Percentiles rank a stretch among this genome's conserved stretches.
Conservation (phyloP, 2,797 vertebrate genomes). For the Sebastes itinus region DNA sequence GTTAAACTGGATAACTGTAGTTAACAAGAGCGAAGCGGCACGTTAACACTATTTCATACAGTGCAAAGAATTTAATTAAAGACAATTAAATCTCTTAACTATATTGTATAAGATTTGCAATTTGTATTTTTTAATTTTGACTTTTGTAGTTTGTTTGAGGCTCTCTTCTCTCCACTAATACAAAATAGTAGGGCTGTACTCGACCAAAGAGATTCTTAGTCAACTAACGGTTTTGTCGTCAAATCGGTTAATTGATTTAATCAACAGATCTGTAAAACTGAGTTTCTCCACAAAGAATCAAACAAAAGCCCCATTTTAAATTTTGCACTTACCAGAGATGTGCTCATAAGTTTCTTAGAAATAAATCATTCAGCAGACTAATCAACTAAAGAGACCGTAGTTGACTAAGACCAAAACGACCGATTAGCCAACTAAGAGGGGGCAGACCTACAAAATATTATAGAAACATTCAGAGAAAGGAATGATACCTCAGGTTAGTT, state of each 20-base stretch:
- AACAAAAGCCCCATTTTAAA: rapidly evolving
- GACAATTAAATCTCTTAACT: not conserved
- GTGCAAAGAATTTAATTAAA: not conserved
- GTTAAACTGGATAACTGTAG: not conserved
- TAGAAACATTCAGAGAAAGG: not conserved
- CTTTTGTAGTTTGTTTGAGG: not conserved
- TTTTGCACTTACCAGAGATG: rapidly evolving
- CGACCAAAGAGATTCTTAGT: too few species aligned
- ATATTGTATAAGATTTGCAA: not conserved
- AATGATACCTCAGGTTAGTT: not conserved
- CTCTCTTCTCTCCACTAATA: not conserved
- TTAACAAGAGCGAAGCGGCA: not conserved
- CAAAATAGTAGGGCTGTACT: too few species aligned
- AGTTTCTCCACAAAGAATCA: too few species aligned
- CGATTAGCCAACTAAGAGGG: rapidly evolving
- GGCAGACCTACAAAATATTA: not conserved
- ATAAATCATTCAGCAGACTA: too few species aligned
- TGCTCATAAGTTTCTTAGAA: too few species aligned
- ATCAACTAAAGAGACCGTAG: too few species aligned
- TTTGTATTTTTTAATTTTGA: not conserved
- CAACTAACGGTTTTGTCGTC: too few species aligned
- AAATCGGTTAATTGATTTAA: rapidly evolving
- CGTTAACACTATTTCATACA: not conserved
- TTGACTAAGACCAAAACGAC: too few species aligned
- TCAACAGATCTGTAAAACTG: too few species aligned